Conservation (phyloP, 2,113 vertebrate species). For the Phoenicopterus ruber region DNA sequence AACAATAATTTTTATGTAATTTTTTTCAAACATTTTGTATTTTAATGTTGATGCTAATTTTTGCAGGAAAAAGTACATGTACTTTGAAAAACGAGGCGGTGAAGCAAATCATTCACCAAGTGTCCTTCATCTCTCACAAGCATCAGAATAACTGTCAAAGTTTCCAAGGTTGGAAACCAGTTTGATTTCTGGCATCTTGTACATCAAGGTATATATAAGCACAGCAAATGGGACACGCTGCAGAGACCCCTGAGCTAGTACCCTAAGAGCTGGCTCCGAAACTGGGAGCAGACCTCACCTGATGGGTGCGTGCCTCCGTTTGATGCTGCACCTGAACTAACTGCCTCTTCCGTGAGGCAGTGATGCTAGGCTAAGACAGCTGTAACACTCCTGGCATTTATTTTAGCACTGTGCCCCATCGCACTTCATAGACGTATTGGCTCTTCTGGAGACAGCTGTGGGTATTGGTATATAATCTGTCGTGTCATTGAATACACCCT, state of each 20-base stretch:
- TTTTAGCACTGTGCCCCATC: neutral
- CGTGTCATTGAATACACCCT: neutral
- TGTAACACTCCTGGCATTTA: neutral
- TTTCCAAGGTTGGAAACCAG: neutral
- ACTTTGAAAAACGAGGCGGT: neutral
- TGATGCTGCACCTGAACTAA: neutral
- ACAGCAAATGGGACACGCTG: neutral
- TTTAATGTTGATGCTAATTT: slow-evolving; percentile 38
- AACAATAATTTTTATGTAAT: slow-evolving; percentile 13
- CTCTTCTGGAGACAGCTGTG: neutral
- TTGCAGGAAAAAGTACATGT: neutral
- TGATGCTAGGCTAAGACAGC: neutral
- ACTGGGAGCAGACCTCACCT: neutral
- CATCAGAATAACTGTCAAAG: neutral
- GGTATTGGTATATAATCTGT: neutral
- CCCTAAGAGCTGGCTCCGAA: neutral
- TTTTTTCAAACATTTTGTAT: slow-evolving; percentile 1
- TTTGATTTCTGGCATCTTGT: neutral
- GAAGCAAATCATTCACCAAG: neutral
- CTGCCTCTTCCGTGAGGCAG: rapidly evolving
- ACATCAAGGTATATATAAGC: neutral
- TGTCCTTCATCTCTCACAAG: neutral
- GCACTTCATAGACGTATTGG: neutral
- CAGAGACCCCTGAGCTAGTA: neutral
- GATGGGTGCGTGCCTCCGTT: neutral